A percentile compares a stretch with the other conserved stretches of the same genome.
phyloP scores from a whole-genome alignment of 2,888 invertebrate species.

The Phasia obesa region DNA sequence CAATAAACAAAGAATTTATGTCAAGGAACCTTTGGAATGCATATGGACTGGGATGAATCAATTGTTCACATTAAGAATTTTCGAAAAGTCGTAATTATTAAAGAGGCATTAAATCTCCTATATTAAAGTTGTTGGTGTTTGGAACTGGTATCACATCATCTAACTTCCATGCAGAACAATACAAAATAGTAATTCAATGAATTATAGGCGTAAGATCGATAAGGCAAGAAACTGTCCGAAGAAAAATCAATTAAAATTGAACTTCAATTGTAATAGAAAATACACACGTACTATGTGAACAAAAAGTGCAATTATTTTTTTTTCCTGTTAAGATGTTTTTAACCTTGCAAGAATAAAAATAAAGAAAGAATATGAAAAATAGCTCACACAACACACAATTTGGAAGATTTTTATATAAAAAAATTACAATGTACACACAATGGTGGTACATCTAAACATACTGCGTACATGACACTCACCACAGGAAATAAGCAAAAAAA shows the following conservation, averaged over 20 bases:
- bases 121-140: too few relatives aligned
- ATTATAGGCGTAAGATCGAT: not conserved
- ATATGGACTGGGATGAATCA: too few relatives aligned
- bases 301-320: slow-evolving; percentile 18
- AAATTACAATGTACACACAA: slow-evolving; percentile 31
- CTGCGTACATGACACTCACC: slow-evolving; percentile 4
- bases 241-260: slow-evolving; percentile 78
- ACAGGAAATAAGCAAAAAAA: slow-evolving; percentile 38
- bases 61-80: too few relatives aligned
- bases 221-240: not conserved
- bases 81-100: too few relatives aligned
- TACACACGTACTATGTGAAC: not conserved
- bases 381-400: slow-evolving; percentile 36
- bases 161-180: too few relatives aligned
- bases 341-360: slow-evolving; percentile 61
- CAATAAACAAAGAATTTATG: too few relatives aligned
- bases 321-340: slow-evolving; percentile 49
- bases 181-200: too few relatives aligned
- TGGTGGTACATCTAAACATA: slow-evolving; percentile 8
- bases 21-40: too few relatives aligned
- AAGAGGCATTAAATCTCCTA: too few relatives aligned
- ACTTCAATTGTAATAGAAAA: slow-evolving; percentile 72
- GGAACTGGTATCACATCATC: too few relatives aligned
- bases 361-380: slow-evolving; percentile 24
- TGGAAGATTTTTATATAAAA: slow-evolving; percentile 20